These are phyloP conservation scores for Enteromius viviparus DNA, from an alignment of 2,797 vertebrate species.

Conservation along the genomic window DNA sequence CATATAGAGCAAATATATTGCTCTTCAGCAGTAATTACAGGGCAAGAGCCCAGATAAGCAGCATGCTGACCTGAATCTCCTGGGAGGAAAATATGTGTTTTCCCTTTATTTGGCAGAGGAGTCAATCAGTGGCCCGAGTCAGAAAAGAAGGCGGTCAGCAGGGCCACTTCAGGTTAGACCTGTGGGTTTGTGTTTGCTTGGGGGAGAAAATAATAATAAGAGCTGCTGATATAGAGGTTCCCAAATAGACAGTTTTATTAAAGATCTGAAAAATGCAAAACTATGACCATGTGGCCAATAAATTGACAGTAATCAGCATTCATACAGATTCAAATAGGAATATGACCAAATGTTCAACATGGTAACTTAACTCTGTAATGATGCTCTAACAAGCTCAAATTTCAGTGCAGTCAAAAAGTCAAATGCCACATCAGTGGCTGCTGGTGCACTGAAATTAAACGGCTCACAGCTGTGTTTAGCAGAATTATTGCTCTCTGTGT, in stretches of 20 bases:
- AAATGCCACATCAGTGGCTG: constrained; percentile 35
- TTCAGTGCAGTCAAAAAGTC: constrained; percentile 40
- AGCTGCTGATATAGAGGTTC: constrained; percentile 25
- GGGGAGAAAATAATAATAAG: not conserved
- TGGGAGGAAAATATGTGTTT: constrained; percentile 33
- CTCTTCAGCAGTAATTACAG: constrained; percentile 48
- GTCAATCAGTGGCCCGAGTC: constrained; percentile 30
- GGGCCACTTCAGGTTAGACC: constrained; percentile 38
- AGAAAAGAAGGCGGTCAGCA: constrained; percentile 38
- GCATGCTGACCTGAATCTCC: constrained; percentile 44
- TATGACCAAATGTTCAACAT: constrained; percentile 10
- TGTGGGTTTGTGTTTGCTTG: constrained; percentile 32
- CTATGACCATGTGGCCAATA: not conserved
- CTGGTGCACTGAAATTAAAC: constrained; percentile 22
- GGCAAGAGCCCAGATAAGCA: constrained; percentile 35
- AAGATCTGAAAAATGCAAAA: not conserved
- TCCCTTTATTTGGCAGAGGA: constrained; percentile 47
- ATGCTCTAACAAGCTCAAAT: constrained; percentile 32
- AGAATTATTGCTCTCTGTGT: constrained; percentile 38
- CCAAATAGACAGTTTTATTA: not conserved
- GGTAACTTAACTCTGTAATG: constrained; percentile 11
- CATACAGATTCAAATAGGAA: not conserved
- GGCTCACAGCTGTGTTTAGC: constrained; percentile 53
- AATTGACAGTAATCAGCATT: not conserved
- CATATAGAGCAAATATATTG: constrained; percentile 32